Conservation (phyloP, 1,140 invertebrate species). For the Ceratina australensis region DNA sequence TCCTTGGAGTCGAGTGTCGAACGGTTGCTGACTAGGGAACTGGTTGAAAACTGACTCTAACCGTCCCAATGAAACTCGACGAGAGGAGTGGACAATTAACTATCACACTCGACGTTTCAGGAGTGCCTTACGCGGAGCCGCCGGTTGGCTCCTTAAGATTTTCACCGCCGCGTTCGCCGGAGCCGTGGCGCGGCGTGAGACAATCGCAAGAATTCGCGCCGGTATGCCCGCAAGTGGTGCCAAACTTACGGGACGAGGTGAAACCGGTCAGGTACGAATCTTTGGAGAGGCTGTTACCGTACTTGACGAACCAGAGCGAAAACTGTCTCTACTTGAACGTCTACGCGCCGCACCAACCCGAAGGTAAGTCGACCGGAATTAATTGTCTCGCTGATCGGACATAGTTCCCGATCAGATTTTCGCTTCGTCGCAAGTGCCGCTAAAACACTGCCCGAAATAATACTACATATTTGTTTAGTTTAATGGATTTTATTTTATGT, state of each 20-base stretch:
- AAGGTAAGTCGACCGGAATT: conserved; percentile 72
- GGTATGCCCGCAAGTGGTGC: conserved; percentile 91
- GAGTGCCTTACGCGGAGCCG: conserved; percentile 95
- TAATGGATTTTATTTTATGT: too few relatives aligned
- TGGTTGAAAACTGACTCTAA: too few relatives aligned
- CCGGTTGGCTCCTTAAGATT: conserved; percentile 90
- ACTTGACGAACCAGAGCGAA: conserved; percentile 90
- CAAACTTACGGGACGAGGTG: conserved; percentile 81
- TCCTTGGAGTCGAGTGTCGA: too few relatives aligned
- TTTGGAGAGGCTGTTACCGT: conserved; percentile 85
- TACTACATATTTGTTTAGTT: too few relatives aligned
- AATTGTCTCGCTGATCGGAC: conserved; percentile 36
- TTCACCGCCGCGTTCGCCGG: conserved; percentile 89
- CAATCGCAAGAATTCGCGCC: conserved; percentile 87
- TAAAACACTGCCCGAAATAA: too few relatives aligned
- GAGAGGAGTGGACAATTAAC: background rate
- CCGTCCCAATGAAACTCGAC: too few relatives aligned
- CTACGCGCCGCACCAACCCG: conserved; percentile 89
- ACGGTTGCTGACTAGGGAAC: too few relatives aligned
- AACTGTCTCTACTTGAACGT: conserved; percentile 97
- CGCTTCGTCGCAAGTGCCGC: background rate
- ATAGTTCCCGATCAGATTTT: conserved; percentile 18
- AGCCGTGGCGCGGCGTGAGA: conserved; percentile 86
- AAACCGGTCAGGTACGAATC: conserved; percentile 85
- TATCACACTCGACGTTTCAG: conserved; percentile 71